These are phyloP conservation scores for Crypturellus undulatus DNA, from an alignment of 2,113 vertebrate species.

Conservation along the genomic window DNA sequence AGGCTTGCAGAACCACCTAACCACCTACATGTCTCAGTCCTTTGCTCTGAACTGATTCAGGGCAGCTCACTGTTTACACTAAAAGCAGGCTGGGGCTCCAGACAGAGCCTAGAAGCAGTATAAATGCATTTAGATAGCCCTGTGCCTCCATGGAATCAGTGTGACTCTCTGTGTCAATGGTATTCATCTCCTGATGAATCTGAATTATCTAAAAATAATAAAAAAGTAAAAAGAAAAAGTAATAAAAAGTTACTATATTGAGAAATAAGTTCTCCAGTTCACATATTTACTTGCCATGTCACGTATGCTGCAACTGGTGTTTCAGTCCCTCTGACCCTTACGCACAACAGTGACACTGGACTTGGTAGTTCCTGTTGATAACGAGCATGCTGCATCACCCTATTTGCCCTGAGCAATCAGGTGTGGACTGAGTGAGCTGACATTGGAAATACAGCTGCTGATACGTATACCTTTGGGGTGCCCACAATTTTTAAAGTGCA, in stretches of 20 bases:
- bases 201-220: background rate
- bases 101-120: background rate
- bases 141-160: background rate
- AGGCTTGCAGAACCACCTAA: background rate
- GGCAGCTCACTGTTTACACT: background rate
- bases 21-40: background rate
- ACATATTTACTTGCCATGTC: background rate
- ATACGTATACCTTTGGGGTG: background rate
- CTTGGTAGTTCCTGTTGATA: background rate
- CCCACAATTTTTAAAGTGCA: background rate
- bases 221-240: background rate
- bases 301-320: background rate
- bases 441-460: background rate
- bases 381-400: background rate
- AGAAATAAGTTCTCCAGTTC: background rate
- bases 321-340: background rate
- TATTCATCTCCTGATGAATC: background rate
- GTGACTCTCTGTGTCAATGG: background rate
- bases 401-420: background rate
- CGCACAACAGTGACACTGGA: background rate
- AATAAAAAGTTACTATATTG: background rate
- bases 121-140: background rate
- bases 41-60: background rate
- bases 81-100: background rate
- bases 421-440: background rate